These are phyloP conservation scores for Scaptomyza caliginosa DNA, from an alignment of 2,888 invertebrate species.

Conservation along the genomic window DNA sequence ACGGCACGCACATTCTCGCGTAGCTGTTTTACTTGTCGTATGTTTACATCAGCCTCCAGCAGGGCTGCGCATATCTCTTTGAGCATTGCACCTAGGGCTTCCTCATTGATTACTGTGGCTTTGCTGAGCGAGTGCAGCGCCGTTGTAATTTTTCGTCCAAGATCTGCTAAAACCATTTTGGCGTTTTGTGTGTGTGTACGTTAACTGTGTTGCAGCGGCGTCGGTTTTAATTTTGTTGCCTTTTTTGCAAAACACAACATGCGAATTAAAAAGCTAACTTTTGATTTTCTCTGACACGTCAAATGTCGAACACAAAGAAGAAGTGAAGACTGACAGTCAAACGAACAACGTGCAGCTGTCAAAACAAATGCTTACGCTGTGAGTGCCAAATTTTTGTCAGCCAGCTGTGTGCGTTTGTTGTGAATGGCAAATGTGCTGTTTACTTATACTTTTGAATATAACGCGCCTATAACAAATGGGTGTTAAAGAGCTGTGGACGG, in stretches of 20 bases:
- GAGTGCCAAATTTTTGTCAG: conserved; percentile 15
- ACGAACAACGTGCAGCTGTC: conserved; percentile 34
- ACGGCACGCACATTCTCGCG: conserved; percentile 98
- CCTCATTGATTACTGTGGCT: conserved; percentile 99
- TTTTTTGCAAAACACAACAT: conserved; percentile 48
- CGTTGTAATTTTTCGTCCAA: conserved; percentile 99
- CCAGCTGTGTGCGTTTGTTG: conserved; percentile 1
- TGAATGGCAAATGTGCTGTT: conserved; percentile 13
- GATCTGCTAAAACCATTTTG: conserved; percentile 99
- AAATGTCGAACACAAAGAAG: conserved; percentile 37
- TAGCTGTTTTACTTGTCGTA: conserved; percentile 96
- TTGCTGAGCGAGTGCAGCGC: conserved; percentile 98
- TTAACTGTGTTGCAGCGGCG: conserved; percentile 42
- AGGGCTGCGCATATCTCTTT: conserved; percentile 99
- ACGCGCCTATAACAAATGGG: conserved; percentile 87
- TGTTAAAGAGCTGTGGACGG: conserved; percentile 93
- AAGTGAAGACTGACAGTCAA: conserved; percentile 38
- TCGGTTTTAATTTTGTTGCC: conserved; percentile 41
- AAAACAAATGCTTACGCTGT: conserved; percentile 26
- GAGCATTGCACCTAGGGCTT: conserved; percentile 99
- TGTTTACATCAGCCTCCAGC: conserved; percentile 98
- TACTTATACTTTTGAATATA: conserved; percentile 24
- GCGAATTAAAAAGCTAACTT: conserved; percentile 45
- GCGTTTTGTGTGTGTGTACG: conserved; percentile 16
- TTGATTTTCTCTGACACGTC: conserved; percentile 60